Conservation (phyloP, 2,888 invertebrate species). For the Euplexia lucipara region DNA sequence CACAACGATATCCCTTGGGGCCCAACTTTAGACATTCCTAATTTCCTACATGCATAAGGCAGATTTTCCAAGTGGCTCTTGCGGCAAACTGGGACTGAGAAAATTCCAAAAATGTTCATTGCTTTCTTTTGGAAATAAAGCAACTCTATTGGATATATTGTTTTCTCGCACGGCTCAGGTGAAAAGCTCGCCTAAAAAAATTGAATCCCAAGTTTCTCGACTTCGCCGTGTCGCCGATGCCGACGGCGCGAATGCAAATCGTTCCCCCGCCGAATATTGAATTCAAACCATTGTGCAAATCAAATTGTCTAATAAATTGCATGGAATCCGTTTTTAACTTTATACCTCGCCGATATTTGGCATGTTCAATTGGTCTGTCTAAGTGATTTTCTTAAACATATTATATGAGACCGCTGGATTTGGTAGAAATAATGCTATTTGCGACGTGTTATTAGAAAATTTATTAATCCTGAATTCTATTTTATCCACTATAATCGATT, state of each 20-base stretch:
- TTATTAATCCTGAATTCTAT: too few species aligned
- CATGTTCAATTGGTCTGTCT: constrained; percentile 41
- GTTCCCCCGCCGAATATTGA: constrained; percentile 63
- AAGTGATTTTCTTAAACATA: constrained; percentile 40
- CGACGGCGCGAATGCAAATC: constrained; percentile 65
- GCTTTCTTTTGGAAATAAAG: neutral
- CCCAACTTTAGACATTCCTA: constrained; percentile 37
- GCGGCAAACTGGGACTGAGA: neutral
- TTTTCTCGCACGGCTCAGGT: neutral
- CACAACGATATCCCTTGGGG: constrained; percentile 33
- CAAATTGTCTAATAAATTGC: constrained; percentile 66
- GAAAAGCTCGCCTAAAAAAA: constrained; percentile 14
- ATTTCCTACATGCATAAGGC: constrained; percentile 6
- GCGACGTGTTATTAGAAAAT: neutral
- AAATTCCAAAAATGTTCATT: neutral
- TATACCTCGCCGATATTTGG: constrained; percentile 52
- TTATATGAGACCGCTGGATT: constrained; percentile 17
- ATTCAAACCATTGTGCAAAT: constrained; percentile 62
- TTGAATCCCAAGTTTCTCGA: constrained; percentile 25
- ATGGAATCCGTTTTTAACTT: constrained; percentile 63
- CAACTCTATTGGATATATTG: neutral
- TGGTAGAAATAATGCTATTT: neutral
- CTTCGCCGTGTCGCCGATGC: constrained; percentile 6
- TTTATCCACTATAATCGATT: too few species aligned
- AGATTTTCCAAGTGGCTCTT: neutral